Evolutionary conservation across 2,113 vertebrate species (phyloP).

Genomic region (Hyla sarda): DNA sequence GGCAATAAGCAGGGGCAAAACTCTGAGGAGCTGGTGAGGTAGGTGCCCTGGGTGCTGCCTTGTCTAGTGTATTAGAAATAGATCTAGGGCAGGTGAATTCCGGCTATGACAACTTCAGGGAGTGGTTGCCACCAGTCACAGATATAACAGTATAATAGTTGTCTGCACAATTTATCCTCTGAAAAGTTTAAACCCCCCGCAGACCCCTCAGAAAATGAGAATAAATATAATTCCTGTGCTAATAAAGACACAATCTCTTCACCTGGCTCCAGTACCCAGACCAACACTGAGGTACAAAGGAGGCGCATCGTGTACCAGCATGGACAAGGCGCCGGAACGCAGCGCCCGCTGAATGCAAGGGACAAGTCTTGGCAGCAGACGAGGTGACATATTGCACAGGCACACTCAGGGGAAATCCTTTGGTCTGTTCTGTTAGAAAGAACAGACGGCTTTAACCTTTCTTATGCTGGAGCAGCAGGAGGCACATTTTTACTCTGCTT

Average conservation of each 20-base stretch:
- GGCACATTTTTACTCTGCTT: constrained; percentile 4
- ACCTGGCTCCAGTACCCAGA: not conserved
- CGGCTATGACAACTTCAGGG: not conserved
- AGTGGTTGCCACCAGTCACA: not conserved
- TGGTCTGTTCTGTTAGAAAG: constrained; percentile 49
- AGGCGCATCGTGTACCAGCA: constrained; percentile 42
- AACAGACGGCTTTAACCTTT: constrained; percentile 59
- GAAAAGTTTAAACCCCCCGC: not conserved
- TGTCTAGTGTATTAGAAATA: not conserved
- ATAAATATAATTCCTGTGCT: not conserved
- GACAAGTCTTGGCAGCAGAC: constrained; percentile 44
- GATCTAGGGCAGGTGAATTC: not conserved
- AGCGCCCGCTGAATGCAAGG: constrained; percentile 16
- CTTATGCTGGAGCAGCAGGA: constrained; percentile 34
- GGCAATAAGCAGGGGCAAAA: too few species aligned
- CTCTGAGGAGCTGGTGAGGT: not conserved
- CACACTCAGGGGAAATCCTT: constrained; percentile 43
- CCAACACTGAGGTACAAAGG: constrained; percentile 21
- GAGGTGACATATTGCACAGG: constrained; percentile 51
- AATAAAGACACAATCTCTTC: constrained; percentile 22
- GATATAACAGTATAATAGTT: not conserved
- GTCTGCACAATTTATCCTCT: not conserved
- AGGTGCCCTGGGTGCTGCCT: not conserved
- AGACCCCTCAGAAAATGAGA: not conserved
- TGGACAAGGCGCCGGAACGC: constrained; percentile 17